Evolutionary conservation across 1,140 invertebrate species (phyloP), one percentile per base, ranked within the genome.

Genomic region (Neodiprion pinetum): DNA sequence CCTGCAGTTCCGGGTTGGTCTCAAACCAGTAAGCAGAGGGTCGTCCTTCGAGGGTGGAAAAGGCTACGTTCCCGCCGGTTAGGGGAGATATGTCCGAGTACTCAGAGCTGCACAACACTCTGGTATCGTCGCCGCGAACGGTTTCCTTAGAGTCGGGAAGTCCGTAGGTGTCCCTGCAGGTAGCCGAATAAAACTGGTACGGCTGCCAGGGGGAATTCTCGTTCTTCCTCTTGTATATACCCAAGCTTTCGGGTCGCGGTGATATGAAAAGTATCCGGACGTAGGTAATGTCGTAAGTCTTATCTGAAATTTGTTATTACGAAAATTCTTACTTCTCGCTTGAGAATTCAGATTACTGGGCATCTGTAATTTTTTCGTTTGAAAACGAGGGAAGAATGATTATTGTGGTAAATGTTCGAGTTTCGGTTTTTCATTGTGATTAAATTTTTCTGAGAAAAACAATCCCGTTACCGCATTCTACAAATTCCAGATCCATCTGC

Each of bases 81-180:
- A 99, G 86, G 0, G 98, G 98, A 0, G 97, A 98, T 80, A 99
- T 99, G 84, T 99, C 98, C 9, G 97, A 98, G 87, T 96, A 99
- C 84, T 99, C 97, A 47, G 96, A 95, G 1, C 96, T 98, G 84
- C 98, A 99, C 4, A 99, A 91, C 0, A 98, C 96, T 70, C 94
- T 90, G 0, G 96, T 96, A 70, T 95, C 93, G 68, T 94, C 92
- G 0, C 93, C 93, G 12, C 91, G 86, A 12, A 91, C 89, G 0
- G 95, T 93, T 67, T 93, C 92, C 10, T 91, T 90, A 2, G 90
- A 92, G 74, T 97, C 95, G 1, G 94, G 93, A 47, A 98, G 84
- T 8, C 92, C 92, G 83, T 98, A 99, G 0, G 96, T 98, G 65
- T 96, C 93, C 65, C 95, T 91, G 84, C 98, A 99, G 1, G 95